Percentiles rank a stretch among this genome's conserved stretches.
Evolutionary conservation across 2,888 invertebrate species (phyloP).

Genomic region (Amphipoea lucens): DNA sequence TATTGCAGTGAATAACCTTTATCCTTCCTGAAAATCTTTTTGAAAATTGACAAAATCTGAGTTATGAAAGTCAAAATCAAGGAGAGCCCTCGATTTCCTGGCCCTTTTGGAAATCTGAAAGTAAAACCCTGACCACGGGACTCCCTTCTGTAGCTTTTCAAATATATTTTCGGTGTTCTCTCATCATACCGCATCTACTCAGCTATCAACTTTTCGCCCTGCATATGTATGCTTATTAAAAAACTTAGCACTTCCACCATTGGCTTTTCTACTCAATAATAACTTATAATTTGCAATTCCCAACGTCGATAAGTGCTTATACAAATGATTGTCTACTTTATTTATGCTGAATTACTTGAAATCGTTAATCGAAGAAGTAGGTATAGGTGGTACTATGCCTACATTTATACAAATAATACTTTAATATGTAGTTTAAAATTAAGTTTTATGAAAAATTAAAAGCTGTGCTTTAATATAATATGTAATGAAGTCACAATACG

Average conservation of each 20-base stretch:
- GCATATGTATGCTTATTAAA: too few species aligned
- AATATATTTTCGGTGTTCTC: background rate
- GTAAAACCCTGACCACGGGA: too few species aligned
- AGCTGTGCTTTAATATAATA: background rate
- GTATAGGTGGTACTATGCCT: background rate
- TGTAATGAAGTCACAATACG: background rate
- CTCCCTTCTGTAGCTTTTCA: too few species aligned
- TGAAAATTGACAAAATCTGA: background rate
- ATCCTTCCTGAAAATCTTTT: background rate
- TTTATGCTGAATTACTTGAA: background rate
- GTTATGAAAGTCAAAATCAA: background rate
- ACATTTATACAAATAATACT: background rate
- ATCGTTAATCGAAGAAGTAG: background rate
- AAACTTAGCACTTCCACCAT: background rate
- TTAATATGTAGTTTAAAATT: background rate
- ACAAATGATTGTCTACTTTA: background rate
- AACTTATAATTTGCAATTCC: background rate
- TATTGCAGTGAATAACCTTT: background rate
- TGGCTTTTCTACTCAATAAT: background rate
- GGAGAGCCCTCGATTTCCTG: background rate
- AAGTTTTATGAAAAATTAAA: constrained; percentile 5
- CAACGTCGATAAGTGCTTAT: background rate
- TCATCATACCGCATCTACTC: background rate
- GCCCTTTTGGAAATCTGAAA: background rate
- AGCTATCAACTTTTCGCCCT: too few species aligned